Evolutionary conservation across 2,888 invertebrate species (phyloP), one percentile per base, ranked within the genome.

Genomic region (Stegana nigrithorax): DNA sequence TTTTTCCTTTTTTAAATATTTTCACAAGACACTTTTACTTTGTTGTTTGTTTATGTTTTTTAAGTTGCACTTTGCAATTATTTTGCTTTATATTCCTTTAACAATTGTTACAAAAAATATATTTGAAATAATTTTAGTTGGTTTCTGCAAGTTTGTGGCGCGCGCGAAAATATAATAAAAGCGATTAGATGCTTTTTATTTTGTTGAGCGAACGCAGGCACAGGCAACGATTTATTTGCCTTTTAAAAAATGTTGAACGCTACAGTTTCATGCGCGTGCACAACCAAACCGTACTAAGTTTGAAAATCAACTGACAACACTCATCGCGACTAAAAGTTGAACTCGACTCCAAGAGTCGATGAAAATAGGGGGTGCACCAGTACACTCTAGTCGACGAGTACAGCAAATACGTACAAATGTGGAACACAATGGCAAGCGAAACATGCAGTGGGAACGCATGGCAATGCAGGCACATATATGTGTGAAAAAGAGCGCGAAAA

Each of bases 221-320:
- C n/a, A n/a, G n/a, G n/a, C n/a, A n/a, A n/a, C n/a, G n/a, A n/a
- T n/a, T n/a, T n/a, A n/a, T n/a, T n/a, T n/a, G n/a, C n/a, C n/a
- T n/a, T n/a, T n/a, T n/a, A n/a, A n/a, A n/a, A n/a, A n/a, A n/a
- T n/a, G n/a, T n/a, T 36, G 10, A 26, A 42, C 19, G 23, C 44
- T 14, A 8, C 21, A 7, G 17, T 57, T 21, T 42, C 65, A 59
- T 61, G 71, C 73, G 72, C 70, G 66, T 51, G 65, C 67, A 70
- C 75, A 73, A 75, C 78, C 74, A 67, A 73, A 78, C 73, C 70
- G 69, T 67, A 63, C 70, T 74, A 72, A 79, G 77, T 74, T 75
- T 75, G 67, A 79, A 78, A 73, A 69, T 66, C 70, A 73, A 75
- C 73, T 72, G 73, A 62, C 66, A 56, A 36, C 64, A 10, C 8